Evolutionary conservation across 2,113 vertebrate species (phyloP).

Genomic region (Athene cunicularia): DNA sequence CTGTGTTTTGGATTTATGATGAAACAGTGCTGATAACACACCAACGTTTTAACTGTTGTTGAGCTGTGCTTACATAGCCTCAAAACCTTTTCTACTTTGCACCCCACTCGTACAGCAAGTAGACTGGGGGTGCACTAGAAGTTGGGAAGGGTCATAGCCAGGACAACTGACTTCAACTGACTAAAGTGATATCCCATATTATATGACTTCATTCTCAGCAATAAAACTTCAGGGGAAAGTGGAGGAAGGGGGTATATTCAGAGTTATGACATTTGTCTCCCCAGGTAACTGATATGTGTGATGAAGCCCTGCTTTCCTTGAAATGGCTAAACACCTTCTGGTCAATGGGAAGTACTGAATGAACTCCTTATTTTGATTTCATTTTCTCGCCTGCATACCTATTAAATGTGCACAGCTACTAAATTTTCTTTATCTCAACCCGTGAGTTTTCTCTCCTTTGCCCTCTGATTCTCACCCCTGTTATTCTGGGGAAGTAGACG

Average conservation of each 20-base stretch:
- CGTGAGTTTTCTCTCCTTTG: too few species aligned
- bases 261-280: not conserved
- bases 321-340: not conserved
- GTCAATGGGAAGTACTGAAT: not conserved
- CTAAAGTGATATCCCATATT: not conserved
- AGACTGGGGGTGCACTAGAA: too few species aligned
- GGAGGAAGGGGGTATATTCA: not conserved
- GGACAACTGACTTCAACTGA: not conserved
- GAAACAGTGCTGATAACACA: not conserved
- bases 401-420: not conserved
- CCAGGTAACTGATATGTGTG: not conserved
- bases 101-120: fast-evolving
- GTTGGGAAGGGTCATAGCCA: not conserved
- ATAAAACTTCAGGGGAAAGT: not conserved
- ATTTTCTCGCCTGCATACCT: not conserved
- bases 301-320: not conserved
- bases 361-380: not conserved
- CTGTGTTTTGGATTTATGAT: not conserved
- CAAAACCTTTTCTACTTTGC: not conserved
- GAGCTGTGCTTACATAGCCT: not conserved
- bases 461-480: not conserved
- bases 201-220: not conserved
- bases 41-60: not conserved
- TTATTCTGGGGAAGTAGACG: not conserved
- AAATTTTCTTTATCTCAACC: not conserved